phyloP scores from a whole-genome alignment of 2,888 invertebrate genomes.

The Hyposoter didymator region DNA sequence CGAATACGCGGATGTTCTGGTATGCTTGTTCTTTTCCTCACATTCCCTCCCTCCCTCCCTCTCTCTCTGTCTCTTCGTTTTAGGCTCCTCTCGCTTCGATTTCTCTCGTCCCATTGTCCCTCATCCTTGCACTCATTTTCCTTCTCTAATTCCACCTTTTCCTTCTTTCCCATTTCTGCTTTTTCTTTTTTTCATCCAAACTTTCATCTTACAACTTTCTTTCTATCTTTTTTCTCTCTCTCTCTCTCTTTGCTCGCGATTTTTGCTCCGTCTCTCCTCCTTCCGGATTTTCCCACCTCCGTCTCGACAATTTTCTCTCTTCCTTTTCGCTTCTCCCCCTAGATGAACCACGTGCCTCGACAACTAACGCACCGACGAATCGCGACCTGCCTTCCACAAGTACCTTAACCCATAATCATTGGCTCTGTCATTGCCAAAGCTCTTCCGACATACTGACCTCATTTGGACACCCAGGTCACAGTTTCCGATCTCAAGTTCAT shows the following conservation, averaged over 20 bases:
- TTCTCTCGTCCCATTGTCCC: too few relatives aligned
- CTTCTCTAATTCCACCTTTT: slow-evolving; percentile 8
- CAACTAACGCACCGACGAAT: slow-evolving; percentile 18
- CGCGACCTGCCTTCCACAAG: slow-evolving; percentile 21
- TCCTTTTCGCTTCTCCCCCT: not conserved
- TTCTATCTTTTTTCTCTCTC: not conserved
- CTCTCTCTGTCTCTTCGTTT: too few relatives aligned
- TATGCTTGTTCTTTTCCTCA: slow-evolving; percentile 7
- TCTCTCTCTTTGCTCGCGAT: not conserved
- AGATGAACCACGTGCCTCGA: slow-evolving; percentile 35
- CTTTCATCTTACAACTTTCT: not conserved
- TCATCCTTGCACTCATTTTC: too few relatives aligned
- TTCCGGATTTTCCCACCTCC: not conserved
- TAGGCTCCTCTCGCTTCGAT: too few relatives aligned
- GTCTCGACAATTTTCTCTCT: not conserved
- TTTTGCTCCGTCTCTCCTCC: not conserved
- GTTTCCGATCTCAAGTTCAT: slow-evolving; percentile 10
- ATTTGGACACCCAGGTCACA: not conserved
- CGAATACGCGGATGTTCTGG: slow-evolving; percentile 31
- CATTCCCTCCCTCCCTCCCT: slow-evolving; percentile 6
- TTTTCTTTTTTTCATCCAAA: not conserved
- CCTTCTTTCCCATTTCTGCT: not conserved
- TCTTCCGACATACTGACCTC: slow-evolving; percentile 14
- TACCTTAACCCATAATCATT: slow-evolving; percentile 14
- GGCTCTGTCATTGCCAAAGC: slow-evolving; percentile 24